These are phyloP conservation scores for Heteractis magnifica DNA, from an alignment of 92 coral and sea anemone species.

Conservation along the genomic window DNA sequence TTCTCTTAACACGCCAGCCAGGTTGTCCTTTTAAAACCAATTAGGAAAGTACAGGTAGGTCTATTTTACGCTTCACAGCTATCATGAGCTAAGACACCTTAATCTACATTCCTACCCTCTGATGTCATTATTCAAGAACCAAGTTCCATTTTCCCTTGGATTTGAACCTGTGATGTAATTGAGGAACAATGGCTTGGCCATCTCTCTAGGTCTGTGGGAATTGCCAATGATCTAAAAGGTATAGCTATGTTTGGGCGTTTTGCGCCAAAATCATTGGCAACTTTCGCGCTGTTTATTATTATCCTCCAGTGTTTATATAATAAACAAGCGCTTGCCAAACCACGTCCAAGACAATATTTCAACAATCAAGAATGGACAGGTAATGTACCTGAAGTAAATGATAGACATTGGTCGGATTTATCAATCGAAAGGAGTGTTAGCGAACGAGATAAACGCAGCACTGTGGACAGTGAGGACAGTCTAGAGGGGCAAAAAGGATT, in stretches of 20 bases:
- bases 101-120: constrained; percentile 67
- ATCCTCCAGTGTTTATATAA: constrained; percentile 30
- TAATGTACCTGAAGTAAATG: constrained; percentile 36
- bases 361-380: constrained; percentile 60
- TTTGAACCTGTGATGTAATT: constrained; percentile 79
- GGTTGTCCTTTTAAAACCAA: constrained; percentile 62
- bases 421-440: constrained; percentile 34
- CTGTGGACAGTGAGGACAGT: constrained; percentile 51
- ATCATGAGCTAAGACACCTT: constrained; percentile 78
- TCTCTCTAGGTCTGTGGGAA: constrained; percentile 59
- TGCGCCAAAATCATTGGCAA: constrained; percentile 77
- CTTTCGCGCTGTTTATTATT: constrained; percentile 47
- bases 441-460: constrained; percentile 47
- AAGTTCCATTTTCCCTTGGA: constrained; percentile 36
- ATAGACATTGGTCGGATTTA: constrained; percentile 61
- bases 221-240: constrained; percentile 82
- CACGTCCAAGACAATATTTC: constrained; percentile 58
- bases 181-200: constrained; percentile 69
- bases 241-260: constrained; percentile 86
- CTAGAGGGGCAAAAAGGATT: constrained; percentile 48
- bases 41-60: constrained; percentile 59
- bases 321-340: constrained; percentile 64
- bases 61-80: constrained; percentile 48
- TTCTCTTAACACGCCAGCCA: constrained; percentile 41
- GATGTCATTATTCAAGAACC: constrained; percentile 70